Evolutionary conservation across 1,140 invertebrate genomes (phyloP).

Genomic region (Dryas iulia): DNA sequence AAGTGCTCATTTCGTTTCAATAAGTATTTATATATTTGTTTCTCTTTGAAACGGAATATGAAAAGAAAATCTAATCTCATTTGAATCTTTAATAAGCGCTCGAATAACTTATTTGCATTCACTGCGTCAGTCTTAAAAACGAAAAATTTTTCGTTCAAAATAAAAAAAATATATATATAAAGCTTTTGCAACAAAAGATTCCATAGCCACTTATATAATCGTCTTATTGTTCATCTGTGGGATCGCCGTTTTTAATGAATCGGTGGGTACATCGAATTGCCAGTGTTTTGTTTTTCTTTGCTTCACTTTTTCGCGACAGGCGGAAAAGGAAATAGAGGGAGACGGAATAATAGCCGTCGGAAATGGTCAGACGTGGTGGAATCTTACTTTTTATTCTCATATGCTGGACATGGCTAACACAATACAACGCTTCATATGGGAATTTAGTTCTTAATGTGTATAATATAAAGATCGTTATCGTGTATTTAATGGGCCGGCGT

Average conservation of each 20-base stretch:
- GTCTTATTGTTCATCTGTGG: conserved; percentile 38
- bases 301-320: conserved; percentile 75
- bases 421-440: conserved; percentile 41
- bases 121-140: background rate
- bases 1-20: background rate
- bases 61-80: conserved; percentile 5
- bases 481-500: conserved; percentile 26
- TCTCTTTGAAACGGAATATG: background rate
- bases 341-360: conserved; percentile 79
- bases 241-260: conserved; percentile 37
- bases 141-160: background rate
- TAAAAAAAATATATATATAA: background rate
- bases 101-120: conserved; percentile 29
- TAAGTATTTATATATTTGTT: background rate
- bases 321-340: conserved; percentile 79
- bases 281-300: conserved; percentile 54
- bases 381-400: conserved; percentile 71
- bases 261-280: conserved; percentile 43
- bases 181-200: conserved; percentile 28
- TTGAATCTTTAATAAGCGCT: conserved; percentile 6
- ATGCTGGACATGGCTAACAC: conserved; percentile 70
- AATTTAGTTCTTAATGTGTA: conserved; percentile 32
- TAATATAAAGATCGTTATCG: conserved; percentile 29
- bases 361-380: conserved; percentile 79
- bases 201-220: conserved; percentile 44